Evolutionary conservation across 2,113 vertebrate genomes (phyloP), one percentile per base, ranked within the genome.

Genomic region (Cnemophilus loriae): DNA sequence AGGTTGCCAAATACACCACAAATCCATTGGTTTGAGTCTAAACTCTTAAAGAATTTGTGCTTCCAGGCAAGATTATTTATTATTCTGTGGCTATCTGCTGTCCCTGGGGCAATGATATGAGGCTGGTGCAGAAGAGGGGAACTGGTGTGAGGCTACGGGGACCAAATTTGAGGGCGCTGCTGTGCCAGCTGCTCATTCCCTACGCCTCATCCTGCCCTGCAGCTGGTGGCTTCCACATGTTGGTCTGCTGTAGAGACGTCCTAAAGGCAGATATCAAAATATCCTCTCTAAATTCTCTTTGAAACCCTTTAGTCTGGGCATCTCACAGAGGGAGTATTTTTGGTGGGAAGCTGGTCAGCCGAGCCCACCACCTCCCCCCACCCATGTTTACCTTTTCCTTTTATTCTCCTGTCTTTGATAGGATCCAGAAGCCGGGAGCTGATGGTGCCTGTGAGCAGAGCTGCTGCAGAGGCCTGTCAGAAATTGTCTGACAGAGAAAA

Each of bases 401-500:
- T 47, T 44, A 16, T 59, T 71, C 20, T 65, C 19, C n/a, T 55
- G 28, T 11, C 41, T 92, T 74, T 77, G n/a, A 33, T 12, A 57
- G 63, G 42, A 81, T 81, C 35, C 90, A 90, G 75, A 41, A 52
- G 10, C 18, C 24, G 22, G 50, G 78, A 88, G n/a, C 32, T 57
- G 41, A 10, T 13, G 49, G 37, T 94, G 74, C 24, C 61, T 89
- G 49, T 33, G 67, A 84, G 70, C 65, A 67, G 59, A 91, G 84
- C 35, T 90, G 57, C 63, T 63, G n/a, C 35, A 59, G 19, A 79
- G n/a, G 53, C n/a, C 75, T 56, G 70, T 68, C 88, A 94, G 81
- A 76, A 83, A 33, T 41, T 17, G 28, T 69, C 53, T 88, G 85
- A 68, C 47, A 87, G 52, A 39, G 35, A 78, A 76, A 46, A 65